Conservation (phyloP, 2,797 vertebrate genomes). For the Eleutherodactylus coqui region DNA sequence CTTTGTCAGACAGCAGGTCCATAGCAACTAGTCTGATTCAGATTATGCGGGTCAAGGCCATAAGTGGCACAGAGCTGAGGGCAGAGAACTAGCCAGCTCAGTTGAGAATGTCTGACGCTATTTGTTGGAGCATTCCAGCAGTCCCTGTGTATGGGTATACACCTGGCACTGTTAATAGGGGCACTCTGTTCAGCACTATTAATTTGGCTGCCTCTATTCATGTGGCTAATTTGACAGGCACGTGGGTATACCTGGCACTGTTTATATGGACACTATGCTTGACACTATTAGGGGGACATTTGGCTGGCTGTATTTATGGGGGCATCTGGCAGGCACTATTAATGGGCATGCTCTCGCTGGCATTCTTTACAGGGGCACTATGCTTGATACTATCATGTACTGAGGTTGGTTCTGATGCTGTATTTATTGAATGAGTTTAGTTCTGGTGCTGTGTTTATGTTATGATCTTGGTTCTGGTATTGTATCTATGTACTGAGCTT, state of each 20-base stretch:
- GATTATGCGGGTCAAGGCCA: too few relatives aligned
- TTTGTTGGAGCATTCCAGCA: not conserved
- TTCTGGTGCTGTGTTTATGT: too few relatives aligned
- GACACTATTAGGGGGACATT: not conserved
- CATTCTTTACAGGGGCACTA: not conserved
- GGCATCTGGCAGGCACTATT: not conserved
- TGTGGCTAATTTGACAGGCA: too few relatives aligned
- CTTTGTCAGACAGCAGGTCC: too few relatives aligned
- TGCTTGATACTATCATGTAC: not conserved
- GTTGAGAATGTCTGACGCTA: not conserved
- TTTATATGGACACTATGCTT: not conserved
- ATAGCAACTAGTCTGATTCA: too few relatives aligned
- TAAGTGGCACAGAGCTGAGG: too few relatives aligned
- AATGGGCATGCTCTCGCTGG: not conserved
- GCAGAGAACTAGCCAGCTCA: too few relatives aligned
- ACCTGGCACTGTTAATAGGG: not conserved
- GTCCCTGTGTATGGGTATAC: not conserved
- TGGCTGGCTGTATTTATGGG: too few relatives aligned
- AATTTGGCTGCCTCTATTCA: not conserved
- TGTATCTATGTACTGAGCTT: too few relatives aligned
- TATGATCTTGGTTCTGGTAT: too few relatives aligned
- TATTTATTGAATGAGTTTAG: too few relatives aligned
- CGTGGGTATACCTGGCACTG: not conserved
- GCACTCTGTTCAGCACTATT: not conserved
- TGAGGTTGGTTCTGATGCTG: too few relatives aligned